These are phyloP conservation scores for Mantis religiosa DNA, from an alignment of 2,888 invertebrate species.

Conservation along the genomic window DNA sequence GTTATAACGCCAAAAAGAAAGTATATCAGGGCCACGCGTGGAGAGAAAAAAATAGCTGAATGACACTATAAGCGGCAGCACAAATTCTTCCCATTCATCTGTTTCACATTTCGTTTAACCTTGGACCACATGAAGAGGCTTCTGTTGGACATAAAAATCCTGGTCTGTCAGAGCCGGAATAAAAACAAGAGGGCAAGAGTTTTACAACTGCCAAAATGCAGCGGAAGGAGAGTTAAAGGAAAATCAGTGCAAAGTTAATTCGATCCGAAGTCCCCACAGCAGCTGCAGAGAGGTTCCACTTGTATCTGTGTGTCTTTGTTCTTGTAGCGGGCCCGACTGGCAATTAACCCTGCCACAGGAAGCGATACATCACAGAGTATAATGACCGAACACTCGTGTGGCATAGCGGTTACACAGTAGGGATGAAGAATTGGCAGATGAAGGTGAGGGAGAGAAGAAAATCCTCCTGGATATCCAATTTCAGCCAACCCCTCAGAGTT, in stretches of 20 bases:
- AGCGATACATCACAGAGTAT: constrained; percentile 18
- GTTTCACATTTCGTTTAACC: constrained; percentile 8
- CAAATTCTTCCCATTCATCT: neutral
- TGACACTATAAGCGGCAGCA: neutral
- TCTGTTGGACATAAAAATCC: neutral
- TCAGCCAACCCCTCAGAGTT: neutral
- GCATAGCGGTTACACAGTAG: neutral
- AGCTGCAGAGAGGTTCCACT: neutral
- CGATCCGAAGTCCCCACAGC: neutral
- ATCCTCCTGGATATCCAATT: neutral
- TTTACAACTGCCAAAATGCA: neutral
- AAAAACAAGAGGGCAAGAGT: neutral
- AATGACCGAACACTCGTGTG: constrained; percentile 3
- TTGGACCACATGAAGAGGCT: neutral
- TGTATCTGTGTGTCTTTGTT: constrained; percentile 3
- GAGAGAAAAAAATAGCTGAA: neutral
- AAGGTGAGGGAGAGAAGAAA: neutral
- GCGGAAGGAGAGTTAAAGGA: neutral
- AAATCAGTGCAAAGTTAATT: neutral
- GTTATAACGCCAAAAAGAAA: too few species aligned
- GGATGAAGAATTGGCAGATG: neutral
- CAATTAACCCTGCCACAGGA: constrained; percentile 15
- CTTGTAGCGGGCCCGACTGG: neutral
- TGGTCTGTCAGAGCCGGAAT: neutral
- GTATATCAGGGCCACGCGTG: neutral